A percentile compares a stretch with the other conserved stretches of the same genome.
Conservation (phyloP, 2,888 invertebrate genomes). For the Geophilus truncorum region DNA sequence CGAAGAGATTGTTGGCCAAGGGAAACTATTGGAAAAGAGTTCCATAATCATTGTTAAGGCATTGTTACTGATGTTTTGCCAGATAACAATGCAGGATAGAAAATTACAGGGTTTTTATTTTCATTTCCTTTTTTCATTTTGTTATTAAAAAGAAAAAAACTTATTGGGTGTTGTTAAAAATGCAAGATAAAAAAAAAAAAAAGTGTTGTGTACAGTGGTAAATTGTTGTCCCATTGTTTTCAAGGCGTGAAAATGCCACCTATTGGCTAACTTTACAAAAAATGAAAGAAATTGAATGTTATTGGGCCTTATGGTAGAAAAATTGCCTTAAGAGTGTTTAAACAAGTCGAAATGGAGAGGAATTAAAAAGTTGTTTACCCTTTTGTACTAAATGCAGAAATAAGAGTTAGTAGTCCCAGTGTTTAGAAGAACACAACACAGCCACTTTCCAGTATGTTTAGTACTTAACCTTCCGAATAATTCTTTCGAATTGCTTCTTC, state of each 20-base stretch:
- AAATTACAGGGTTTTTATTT: not conserved
- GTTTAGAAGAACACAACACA: too few species aligned
- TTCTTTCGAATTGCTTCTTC: too few species aligned
- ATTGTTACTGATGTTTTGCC: constrained; percentile 11
- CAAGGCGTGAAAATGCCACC: constrained; percentile 1
- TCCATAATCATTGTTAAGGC: not conserved
- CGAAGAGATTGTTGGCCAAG: constrained; percentile 1
- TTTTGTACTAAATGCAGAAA: not conserved
- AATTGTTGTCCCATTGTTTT: constrained; percentile 25
- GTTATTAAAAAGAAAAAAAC: not conserved
- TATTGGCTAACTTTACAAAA: not conserved
- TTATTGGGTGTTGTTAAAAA: not conserved
- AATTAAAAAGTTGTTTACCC: not conserved
- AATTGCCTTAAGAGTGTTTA: not conserved
- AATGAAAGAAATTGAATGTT: not conserved
- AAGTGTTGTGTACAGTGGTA: not conserved
- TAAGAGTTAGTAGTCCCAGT: too few species aligned
- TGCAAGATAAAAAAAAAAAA: not conserved
- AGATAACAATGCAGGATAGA: constrained; percentile 1
- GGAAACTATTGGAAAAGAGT: not conserved
- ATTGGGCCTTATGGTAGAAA: not conserved
- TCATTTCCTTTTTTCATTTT: not conserved
- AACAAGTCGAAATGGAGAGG: not conserved
- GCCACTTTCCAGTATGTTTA: too few species aligned
- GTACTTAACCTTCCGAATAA: too few species aligned